phyloP scores from a whole-genome alignment of 1,140 invertebrate genomes.

The Sarcophaga bullata region DNA sequence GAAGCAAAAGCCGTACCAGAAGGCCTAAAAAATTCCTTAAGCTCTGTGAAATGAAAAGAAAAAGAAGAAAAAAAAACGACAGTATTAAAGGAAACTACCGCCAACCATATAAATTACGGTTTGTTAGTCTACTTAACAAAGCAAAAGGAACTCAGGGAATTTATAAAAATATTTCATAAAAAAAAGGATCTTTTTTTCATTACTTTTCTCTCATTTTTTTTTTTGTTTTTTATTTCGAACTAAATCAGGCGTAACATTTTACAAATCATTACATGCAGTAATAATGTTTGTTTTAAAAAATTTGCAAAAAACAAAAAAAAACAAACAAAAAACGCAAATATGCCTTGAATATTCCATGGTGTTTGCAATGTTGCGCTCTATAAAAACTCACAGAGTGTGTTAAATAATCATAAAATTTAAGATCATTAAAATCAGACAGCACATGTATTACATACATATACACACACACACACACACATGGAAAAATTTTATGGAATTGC shows the following conservation, averaged over 20 bases:
- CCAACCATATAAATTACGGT: constrained; percentile 30
- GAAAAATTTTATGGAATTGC: too few relatives aligned
- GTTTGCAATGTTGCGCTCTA: constrained; percentile 33
- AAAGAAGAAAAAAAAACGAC: background rate
- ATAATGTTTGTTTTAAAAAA: background rate
- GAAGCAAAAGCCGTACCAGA: background rate
- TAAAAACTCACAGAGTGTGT: constrained; percentile 37
- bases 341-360: constrained; percentile 7
- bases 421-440: background rate
- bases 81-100: background rate
- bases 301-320: too few relatives aligned
- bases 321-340: background rate
- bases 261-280: constrained; percentile 35
- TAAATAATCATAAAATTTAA: constrained; percentile 31
- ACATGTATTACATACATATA: too few relatives aligned
- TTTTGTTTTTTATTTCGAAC: background rate
- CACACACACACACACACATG: too few relatives aligned
- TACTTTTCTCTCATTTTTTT: background rate
- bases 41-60: background rate
- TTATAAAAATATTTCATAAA: background rate
- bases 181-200: background rate
- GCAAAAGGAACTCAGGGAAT: background rate
- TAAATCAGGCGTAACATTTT: constrained; percentile 28
- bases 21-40: constrained; percentile 12
- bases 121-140: background rate